These are phyloP conservation scores for Corythoichthys haematopterus DNA, from an alignment of 2,113 vertebrate species.

Conservation along the genomic window DNA sequence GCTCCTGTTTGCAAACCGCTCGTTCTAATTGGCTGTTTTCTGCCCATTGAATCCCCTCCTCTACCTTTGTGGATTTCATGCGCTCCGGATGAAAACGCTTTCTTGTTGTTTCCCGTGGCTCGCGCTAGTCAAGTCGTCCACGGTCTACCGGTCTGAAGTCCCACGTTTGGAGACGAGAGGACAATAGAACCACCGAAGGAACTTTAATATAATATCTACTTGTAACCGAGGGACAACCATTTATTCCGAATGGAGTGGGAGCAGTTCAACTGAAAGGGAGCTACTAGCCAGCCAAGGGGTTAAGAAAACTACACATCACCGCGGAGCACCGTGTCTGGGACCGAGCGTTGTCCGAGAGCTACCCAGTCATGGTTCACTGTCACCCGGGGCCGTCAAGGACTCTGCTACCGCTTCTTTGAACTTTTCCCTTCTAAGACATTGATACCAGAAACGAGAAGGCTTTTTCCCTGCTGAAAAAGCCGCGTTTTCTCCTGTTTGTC, in stretches of 20 bases:
- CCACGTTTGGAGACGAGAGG: conserved; percentile 1
- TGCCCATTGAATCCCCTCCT: conserved; percentile 68
- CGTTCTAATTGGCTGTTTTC: conserved; percentile 60
- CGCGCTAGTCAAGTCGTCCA: neutral
- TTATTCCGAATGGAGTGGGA: conserved; percentile 13
- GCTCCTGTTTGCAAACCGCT: conserved; percentile 13
- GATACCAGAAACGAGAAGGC: neutral
- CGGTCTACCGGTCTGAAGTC: neutral
- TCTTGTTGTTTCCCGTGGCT: conserved; percentile 51
- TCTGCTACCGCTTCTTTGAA: conserved; percentile 36
- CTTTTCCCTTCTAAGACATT: conserved; percentile 11
- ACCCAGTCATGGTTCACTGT: conserved; percentile 59
- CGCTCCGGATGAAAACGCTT: conserved; percentile 64
- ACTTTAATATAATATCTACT: neutral
- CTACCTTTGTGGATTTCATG: conserved; percentile 74
- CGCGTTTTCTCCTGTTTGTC: neutral
- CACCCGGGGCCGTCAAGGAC: conserved; percentile 30
- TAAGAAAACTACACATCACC: conserved; percentile 33
- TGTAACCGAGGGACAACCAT: neutral
- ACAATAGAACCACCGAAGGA: neutral
- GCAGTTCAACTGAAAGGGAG: neutral
- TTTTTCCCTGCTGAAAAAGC: conserved; percentile 19
- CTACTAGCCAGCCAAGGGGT: neutral
- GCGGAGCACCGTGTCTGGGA: conserved; percentile 14
- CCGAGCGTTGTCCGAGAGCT: conserved; percentile 8